Percentiles rank a stretch among this genome's conserved stretches.
Evolutionary conservation across 2,888 invertebrate genomes (phyloP).

Genomic region (Protula sp.): DNA sequence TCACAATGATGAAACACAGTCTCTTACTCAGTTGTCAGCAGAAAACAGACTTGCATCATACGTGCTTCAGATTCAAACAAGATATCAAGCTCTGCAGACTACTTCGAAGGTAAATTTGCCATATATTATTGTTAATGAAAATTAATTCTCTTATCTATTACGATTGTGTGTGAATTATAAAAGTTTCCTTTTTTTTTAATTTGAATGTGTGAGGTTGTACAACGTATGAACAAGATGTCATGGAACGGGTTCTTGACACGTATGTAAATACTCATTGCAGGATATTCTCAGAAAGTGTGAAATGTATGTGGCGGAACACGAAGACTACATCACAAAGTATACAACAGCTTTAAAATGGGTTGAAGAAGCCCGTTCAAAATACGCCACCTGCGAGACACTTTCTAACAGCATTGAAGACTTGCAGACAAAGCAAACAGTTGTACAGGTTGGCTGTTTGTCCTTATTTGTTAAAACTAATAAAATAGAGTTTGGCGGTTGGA

Average conservation of each 20-base stretch:
- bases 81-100: slow-evolving; percentile 83
- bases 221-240: too few species aligned
- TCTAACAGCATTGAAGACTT: slow-evolving; percentile 12
- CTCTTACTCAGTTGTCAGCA: slow-evolving; percentile 75
- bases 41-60: slow-evolving; percentile 90
- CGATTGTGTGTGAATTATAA: too few species aligned
- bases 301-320: slow-evolving; percentile 79
- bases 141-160: too few species aligned
- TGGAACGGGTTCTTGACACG: too few species aligned
- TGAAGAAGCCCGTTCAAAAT: slow-evolving; percentile 61
- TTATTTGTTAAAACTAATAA: too few species aligned
- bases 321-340: slow-evolving; percentile 69
- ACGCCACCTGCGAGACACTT: slow-evolving; percentile 5
- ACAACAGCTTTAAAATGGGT: slow-evolving; percentile 70
- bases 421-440: slow-evolving; percentile 10
- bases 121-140: too few species aligned
- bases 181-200: too few species aligned
- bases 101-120: slow-evolving; percentile 76
- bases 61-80: slow-evolving; percentile 85
- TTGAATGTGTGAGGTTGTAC: too few species aligned
- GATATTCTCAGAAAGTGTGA: slow-evolving; percentile 79
- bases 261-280: too few species aligned
- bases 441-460: slow-evolving; percentile 20
- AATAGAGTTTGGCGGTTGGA: too few species aligned
- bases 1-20: slow-evolving; percentile 83